phyloP scores from a whole-genome alignment of 2,888 invertebrate genomes.

The Omphaloscelis lunosa region DNA sequence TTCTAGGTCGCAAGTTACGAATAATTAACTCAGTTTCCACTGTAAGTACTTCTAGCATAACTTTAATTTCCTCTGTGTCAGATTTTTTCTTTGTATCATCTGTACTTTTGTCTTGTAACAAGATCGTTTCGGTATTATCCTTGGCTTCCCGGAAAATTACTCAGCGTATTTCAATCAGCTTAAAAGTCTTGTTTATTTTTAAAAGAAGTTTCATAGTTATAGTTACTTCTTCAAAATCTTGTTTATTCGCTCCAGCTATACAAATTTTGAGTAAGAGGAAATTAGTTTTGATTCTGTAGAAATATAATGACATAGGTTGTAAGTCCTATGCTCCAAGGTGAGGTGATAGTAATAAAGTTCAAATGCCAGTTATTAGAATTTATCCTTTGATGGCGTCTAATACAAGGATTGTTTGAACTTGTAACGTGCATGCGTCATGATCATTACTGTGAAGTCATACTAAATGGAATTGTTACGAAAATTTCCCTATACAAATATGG shows the following conservation, averaged over 20 bases:
- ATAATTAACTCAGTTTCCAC: slow-evolving; percentile 69
- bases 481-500: slow-evolving; percentile 42
- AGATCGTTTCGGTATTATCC: slow-evolving; percentile 27
- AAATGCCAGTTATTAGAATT: slow-evolving; percentile 17
- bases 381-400: slow-evolving; percentile 28
- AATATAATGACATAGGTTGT: background rate
- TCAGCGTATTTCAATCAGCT: slow-evolving; percentile 20
- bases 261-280: background rate
- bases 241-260: background rate
- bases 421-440: slow-evolving; percentile 39
- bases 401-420: slow-evolving; percentile 36
- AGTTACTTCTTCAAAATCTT: background rate
- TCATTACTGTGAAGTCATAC: slow-evolving; percentile 36
- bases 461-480: slow-evolving; percentile 39
- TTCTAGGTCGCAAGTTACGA: slow-evolving; percentile 71
- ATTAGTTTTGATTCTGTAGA: background rate
- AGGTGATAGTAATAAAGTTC: slow-evolving; percentile 10
- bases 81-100: slow-evolving; percentile 33
- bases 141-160: slow-evolving; percentile 37
- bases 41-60: slow-evolving; percentile 52
- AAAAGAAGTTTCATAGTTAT: slow-evolving; percentile 20
- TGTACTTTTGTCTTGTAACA: slow-evolving; percentile 21
- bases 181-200: slow-evolving; percentile 19
- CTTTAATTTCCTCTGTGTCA: slow-evolving; percentile 43
- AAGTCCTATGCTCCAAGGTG: background rate